These are phyloP conservation scores for Pelvicachromis taeniatus DNA, from an alignment of 2,113 vertebrate genomes.

Conservation along the genomic window DNA sequence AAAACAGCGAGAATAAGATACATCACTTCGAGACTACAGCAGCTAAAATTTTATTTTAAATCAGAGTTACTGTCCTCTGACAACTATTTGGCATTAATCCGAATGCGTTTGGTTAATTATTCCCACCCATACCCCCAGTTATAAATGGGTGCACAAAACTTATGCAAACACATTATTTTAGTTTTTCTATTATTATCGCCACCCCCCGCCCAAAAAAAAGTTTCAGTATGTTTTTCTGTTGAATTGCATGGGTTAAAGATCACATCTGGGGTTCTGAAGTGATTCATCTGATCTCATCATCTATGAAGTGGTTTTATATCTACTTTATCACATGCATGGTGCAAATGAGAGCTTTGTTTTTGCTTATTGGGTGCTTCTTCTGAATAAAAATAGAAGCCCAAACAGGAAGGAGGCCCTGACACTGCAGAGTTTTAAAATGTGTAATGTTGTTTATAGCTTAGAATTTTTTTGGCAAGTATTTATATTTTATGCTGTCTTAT, in stretches of 20 bases:
- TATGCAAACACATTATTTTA: neutral
- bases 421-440: neutral
- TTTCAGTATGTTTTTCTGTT: neutral
- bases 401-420: neutral
- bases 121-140: neutral
- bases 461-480: neutral
- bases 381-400: neutral
- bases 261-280: neutral
- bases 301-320: neutral
- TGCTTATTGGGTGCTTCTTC: neutral
- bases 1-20: neutral
- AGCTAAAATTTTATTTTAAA: neutral
- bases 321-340: neutral
- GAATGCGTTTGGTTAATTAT: neutral
- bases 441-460: neutral
- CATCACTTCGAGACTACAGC: neutral
- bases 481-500: neutral
- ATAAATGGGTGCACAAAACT: neutral
- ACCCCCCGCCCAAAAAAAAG: accelerated
- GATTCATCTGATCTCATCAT: neutral
- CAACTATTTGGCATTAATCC: neutral
- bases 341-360: neutral
- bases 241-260: neutral
- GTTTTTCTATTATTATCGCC: neutral
- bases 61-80: neutral